Percentiles rank a stretch among this genome's conserved stretches.
Evolutionary conservation across 30 jellyfish, hydroid and myxozoan species (phyloP).

Genomic region (Pseudorhiza aurosa): DNA sequence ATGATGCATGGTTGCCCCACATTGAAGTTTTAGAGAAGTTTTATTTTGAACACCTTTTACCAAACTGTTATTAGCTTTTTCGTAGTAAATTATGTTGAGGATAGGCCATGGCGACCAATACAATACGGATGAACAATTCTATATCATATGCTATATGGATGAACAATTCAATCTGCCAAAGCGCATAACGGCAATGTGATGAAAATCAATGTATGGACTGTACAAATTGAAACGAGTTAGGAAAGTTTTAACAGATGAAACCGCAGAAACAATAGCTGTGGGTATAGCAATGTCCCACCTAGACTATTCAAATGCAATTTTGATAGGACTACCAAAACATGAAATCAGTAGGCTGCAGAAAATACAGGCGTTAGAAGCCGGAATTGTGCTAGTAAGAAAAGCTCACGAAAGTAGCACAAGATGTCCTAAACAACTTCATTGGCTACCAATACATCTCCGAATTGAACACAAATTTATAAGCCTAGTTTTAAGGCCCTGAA

Average conservation of each 20-base stretch:
- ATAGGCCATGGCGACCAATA: too few relatives aligned
- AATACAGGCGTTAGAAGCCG: constrained; percentile 51
- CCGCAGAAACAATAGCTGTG: constrained; percentile 50
- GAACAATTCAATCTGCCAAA: constrained; percentile 7
- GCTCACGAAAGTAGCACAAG: constrained; percentile 47
- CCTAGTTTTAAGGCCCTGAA: constrained; percentile 47
- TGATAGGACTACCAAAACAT: constrained; percentile 39
- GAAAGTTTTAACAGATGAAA: constrained; percentile 15
- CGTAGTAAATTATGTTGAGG: too few relatives aligned
- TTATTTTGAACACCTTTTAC: constrained; percentile 32
- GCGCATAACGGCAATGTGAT: constrained; percentile 24
- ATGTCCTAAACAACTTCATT: constrained; percentile 57
- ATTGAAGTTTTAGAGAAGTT: constrained; percentile 13
- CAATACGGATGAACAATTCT: background rate
- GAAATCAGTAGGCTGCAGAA: constrained; percentile 36
- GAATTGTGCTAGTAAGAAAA: constrained; percentile 27
- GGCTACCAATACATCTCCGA: constrained; percentile 60
- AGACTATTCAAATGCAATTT: constrained; percentile 30
- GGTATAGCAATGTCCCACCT: constrained; percentile 57
- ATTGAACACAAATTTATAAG: constrained; percentile 54
- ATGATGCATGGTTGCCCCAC: constrained; percentile 25
- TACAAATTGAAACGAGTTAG: constrained; percentile 43
- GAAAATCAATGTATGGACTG: constrained; percentile 24
- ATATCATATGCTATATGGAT: background rate
- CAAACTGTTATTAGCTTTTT: constrained; percentile 25